These are phyloP conservation scores for Danionella cerebrum DNA, from an alignment of 2,113 vertebrate genomes.

Conservation along the genomic window DNA sequence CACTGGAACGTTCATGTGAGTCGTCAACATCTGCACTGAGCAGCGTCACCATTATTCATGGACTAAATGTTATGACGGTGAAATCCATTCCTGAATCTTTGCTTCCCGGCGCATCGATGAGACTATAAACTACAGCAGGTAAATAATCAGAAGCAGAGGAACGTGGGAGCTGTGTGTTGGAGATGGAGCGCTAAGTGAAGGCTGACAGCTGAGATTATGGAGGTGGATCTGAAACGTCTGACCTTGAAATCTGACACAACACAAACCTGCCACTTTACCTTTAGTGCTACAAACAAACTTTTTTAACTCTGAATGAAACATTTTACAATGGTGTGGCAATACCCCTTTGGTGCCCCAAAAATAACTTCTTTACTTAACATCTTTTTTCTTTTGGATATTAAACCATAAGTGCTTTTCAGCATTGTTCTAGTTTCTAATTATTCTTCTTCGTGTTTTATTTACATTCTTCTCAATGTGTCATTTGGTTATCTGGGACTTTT, in stretches of 20 bases:
- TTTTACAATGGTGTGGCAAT: too few species aligned
- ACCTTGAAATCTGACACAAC: constrained; percentile 22
- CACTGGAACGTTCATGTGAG: neutral
- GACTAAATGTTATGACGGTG: neutral
- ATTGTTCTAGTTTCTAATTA: too few species aligned
- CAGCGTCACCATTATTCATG: neutral
- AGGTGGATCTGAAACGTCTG: constrained; percentile 19
- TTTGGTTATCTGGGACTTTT: too few species aligned
- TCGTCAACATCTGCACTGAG: neutral
- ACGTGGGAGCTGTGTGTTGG: constrained; percentile 5
- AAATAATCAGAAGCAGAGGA: constrained; percentile 6
- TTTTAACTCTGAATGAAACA: too few species aligned
- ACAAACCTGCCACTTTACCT: neutral
- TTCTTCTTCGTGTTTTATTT: too few species aligned
- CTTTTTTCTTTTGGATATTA: too few species aligned
- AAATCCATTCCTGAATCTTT: constrained; percentile 23
- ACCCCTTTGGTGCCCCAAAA: too few species aligned
- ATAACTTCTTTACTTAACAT: too few species aligned
- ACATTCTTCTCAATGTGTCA: too few species aligned
- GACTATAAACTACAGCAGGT: neutral
- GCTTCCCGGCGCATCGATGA: neutral
- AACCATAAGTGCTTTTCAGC: too few species aligned
- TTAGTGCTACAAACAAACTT: too few species aligned
- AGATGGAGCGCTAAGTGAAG: constrained; percentile 10
- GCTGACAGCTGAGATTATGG: constrained; percentile 17